Evolutionary conservation across 2,888 invertebrate species (phyloP), one percentile per base, ranked within the genome.

Genomic region (Strigamia maritima): DNA sequence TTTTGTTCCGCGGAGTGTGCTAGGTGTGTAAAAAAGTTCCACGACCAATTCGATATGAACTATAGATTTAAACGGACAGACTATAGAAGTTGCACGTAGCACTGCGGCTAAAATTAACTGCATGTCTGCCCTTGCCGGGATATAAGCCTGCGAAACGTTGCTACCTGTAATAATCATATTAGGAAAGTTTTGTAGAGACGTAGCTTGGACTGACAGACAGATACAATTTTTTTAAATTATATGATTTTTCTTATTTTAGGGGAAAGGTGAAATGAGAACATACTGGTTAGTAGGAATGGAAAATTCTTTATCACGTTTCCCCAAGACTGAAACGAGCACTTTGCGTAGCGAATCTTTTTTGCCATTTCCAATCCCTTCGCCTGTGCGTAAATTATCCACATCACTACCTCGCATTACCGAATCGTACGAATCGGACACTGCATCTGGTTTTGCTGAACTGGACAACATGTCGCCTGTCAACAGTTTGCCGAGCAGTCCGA

Each of bases 201-300:
- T n/a, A n/a, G n/a, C n/a, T n/a, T n/a, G n/a, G n/a, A n/a, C n/a
- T n/a, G n/a, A 2, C 31, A 31, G 31, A 2, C 2, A 4, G 2
- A 31, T 31, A 31, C 31, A 31, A 54, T 49, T 65, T 74, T 28
- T 70, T 31, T n/a, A 31, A 2, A n/a, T 38, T 44, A 14, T 28
- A 24, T 2, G 1, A 77, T 40, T 26, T 40, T 77, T 54, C n/a
- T 80, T 83, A 82, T 79, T 83, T 76, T 82, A 92, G 91, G 92
- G 92, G 0, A 92, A 92, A 87, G 92, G 92, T 2, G 91, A 91
- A 81, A 92, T 92, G 91, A 87, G 88, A 81, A 92, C 92, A 0
- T 92, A 90, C 86, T 92, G 92, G 92, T 86, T 92, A 1, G 86
- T 89, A 0, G 90, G 91, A n/a, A 79, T 80, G 75, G 78, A 80